These are phyloP conservation scores for Paralvinella palmiformis DNA, from an alignment of 1,140 invertebrate genomes.

Conservation along the genomic window DNA sequence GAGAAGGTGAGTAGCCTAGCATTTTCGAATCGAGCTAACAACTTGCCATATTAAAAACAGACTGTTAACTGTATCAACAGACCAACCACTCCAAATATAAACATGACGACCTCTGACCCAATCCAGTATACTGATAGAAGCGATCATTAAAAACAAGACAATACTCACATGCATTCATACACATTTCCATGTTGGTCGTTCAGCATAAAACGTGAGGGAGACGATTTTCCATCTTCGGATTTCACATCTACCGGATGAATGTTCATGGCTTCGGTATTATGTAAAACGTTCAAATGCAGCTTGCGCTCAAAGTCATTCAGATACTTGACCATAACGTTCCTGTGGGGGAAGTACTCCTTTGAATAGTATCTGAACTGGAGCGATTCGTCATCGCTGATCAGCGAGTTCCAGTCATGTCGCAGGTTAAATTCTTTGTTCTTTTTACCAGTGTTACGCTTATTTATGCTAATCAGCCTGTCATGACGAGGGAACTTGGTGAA, in stretches of 20 bases:
- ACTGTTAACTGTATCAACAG: too few relatives aligned
- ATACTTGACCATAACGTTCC: constrained; percentile 43
- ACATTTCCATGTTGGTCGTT: constrained; percentile 39
- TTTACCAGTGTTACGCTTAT: constrained; percentile 52
- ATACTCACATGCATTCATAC: constrained; percentile 43
- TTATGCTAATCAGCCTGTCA: constrained; percentile 52
- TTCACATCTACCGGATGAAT: constrained; percentile 26
- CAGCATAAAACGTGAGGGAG: constrained; percentile 33
- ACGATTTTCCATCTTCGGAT: constrained; percentile 17
- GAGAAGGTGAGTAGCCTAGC: too few relatives aligned
- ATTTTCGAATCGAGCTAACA: too few relatives aligned
- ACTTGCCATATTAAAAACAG: too few relatives aligned
- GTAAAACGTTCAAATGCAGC: constrained; percentile 45
- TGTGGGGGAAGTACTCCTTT: constrained; percentile 49
- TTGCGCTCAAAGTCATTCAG: constrained; percentile 45
- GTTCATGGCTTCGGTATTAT: constrained; percentile 46
- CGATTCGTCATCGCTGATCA: constrained; percentile 46
- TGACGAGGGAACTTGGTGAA: constrained; percentile 51
- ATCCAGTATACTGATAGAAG: too few relatives aligned
- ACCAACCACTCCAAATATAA: too few relatives aligned
- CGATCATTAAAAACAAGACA: too few relatives aligned
- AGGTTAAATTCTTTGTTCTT: constrained; percentile 53
- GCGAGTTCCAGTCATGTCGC: constrained; percentile 54
- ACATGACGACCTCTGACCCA: too few relatives aligned
- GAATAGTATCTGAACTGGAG: constrained; percentile 46